Base-by-base conservation (phyloP, 2,888 invertebrate genomes). In the Alentia gelatinosa region DNA sequence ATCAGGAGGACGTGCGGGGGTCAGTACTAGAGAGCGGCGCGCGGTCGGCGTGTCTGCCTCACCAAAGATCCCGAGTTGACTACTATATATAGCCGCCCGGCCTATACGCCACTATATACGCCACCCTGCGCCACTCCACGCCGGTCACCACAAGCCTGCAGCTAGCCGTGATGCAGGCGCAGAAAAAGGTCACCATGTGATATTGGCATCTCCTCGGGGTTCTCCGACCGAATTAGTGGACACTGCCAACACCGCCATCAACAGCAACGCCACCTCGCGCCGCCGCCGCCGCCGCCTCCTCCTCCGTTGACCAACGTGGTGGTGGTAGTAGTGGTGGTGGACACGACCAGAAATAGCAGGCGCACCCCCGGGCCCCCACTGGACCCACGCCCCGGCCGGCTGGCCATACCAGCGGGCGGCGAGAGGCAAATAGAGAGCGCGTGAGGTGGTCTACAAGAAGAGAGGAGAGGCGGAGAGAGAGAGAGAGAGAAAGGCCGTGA, bases 181-280 rank as follows among this genome's bases (percentile, higher is more conserved):
- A 30, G 7, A 79, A 79, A 79, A 79, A 79, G 79, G 79, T 79
- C 79, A 79, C 79, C 15, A 35, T 79, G 79, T 39, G 39, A 79
- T 79, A 79, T 79, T 79, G 79, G 79, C 35, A 37, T 79, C 79
- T 79, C 30, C 74, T 26, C 74, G 30, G 37, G 37, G 37, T 39
- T 1, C 79, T 35, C 15, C 15, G 79, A 12, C 39, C 37, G 79
- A 79, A 79, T 79, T 79, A 79, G 79, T 79, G 79, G 79, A 79
- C 79, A 37, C 79, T 30, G 33, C 68, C 68, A 68, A 9, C 68
- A 68, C 30, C 30, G 68, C 26, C 68, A 68, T 68, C 68, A 68
- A 30, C 68, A 68, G 56, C 19, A 56, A 12, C 56, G 56, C n/a
- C 74, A 33, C 47, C 19, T 26, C 63, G 63, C 7, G 37, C 79